A percentile compares a stretch with the other conserved stretches of the same genome.
phyloP scores from a whole-genome alignment of 2,888 invertebrate genomes.

The Parasteatoda lunata region DNA sequence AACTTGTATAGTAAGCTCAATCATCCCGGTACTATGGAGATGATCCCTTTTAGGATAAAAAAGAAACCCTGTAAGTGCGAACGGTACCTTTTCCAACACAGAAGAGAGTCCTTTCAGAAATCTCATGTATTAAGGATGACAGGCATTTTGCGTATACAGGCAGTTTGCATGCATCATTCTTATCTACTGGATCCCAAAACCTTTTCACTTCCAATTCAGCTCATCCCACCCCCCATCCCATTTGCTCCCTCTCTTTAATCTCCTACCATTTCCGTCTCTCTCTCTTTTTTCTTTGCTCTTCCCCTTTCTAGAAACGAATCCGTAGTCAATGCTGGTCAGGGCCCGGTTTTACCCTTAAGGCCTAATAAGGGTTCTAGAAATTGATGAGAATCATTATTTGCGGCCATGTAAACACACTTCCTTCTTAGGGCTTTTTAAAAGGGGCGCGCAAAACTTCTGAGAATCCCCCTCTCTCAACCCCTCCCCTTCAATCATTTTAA shows the following conservation, averaged over 20 bases:
- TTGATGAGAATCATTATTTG: slow-evolving; percentile 66
- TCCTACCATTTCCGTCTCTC: slow-evolving; percentile 28
- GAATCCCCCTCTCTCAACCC: background rate
- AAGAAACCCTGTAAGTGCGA: background rate
- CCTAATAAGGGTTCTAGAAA: slow-evolving; percentile 48
- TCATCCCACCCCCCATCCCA: slow-evolving; percentile 8
- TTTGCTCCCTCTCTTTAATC: slow-evolving; percentile 43
- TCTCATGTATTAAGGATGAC: slow-evolving; percentile 65
- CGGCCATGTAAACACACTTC: slow-evolving; percentile 61
- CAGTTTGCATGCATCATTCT: slow-evolving; percentile 67
- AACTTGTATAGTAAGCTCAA: no score
- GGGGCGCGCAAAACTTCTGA: slow-evolving; percentile 35
- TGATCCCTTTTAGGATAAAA: no score
- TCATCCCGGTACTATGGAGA: no score
- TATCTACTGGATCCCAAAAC: slow-evolving; percentile 59
- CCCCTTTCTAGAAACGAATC: background rate
- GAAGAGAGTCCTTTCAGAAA: slow-evolving; percentile 49
- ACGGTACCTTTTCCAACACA: slow-evolving; percentile 6
- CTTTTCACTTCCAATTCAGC: slow-evolving; percentile 54
- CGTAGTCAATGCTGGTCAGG: slow-evolving; percentile 3
- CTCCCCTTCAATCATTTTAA: background rate
- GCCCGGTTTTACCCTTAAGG: slow-evolving; percentile 40
- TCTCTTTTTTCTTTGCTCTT: background rate
- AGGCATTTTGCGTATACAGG: slow-evolving; percentile 43
- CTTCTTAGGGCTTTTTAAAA: slow-evolving; percentile 9